phyloP scores from a whole-genome alignment of 2,797 vertebrate genomes.

The Adrianichthys oophorus region DNA sequence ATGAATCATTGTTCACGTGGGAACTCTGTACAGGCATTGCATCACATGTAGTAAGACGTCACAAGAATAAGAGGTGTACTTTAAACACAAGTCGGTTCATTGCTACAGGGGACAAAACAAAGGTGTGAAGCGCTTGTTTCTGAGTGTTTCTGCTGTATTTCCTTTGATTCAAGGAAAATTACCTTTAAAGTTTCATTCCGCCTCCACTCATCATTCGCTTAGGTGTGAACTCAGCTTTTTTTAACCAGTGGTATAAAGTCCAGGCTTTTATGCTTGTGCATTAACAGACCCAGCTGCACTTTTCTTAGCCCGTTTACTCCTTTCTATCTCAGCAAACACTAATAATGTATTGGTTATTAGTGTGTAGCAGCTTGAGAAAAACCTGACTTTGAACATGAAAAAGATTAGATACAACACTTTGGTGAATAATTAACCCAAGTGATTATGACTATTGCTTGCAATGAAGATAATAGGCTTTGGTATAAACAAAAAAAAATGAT shows the following conservation, averaged over 20 bases:
- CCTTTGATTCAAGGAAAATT: too few relatives aligned
- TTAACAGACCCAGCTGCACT: background rate
- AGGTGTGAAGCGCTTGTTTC: background rate
- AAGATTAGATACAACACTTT: constrained; percentile 31
- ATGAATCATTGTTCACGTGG: background rate
- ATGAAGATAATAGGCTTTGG: constrained; percentile 50
- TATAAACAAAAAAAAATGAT: constrained; percentile 29
- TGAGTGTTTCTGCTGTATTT: constrained; percentile 7
- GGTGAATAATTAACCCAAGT: constrained; percentile 67
- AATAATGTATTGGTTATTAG: constrained; percentile 37
- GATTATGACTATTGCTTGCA: constrained; percentile 29
- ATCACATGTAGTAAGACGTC: background rate
- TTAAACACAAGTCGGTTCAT: background rate
- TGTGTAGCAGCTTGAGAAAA: constrained; percentile 56
- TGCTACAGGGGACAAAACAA: background rate
- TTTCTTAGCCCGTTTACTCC: background rate
- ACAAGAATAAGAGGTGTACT: constrained; percentile 1
- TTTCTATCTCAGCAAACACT: constrained; percentile 5
- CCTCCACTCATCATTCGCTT: background rate
- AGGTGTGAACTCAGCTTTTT: background rate
- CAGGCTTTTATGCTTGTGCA: background rate
- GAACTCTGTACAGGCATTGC: constrained; percentile 6
- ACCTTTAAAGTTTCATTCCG: background rate
- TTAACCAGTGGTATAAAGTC: background rate
- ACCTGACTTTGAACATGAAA: constrained; percentile 62